Conservation (phyloP, 2,797 vertebrate genomes). For the Odontamblyopus lacepedii region DNA sequence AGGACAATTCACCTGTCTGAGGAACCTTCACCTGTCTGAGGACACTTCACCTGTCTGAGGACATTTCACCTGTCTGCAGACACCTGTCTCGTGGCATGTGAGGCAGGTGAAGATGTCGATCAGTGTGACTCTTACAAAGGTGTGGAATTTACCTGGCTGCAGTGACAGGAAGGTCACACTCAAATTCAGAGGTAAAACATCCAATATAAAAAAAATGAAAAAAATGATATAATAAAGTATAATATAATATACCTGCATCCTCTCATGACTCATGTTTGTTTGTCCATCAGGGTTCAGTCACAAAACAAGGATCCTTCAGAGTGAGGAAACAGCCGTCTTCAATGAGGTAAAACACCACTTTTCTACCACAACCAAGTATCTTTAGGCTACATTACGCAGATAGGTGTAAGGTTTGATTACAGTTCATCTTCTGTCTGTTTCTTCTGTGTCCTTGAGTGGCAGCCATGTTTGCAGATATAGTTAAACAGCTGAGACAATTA, state of each 20-base stretch:
- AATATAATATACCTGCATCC: neutral
- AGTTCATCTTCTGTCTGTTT: neutral
- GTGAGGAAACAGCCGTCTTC: slow-evolving; percentile 81
- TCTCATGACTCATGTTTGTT: slow-evolving; percentile 1
- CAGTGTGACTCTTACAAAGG: slow-evolving; percentile 76
- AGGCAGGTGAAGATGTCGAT: slow-evolving; percentile 80
- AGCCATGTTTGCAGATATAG: too few relatives aligned
- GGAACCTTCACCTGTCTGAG: neutral
- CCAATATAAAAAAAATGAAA: neutral
- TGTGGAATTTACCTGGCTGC: slow-evolving; percentile 83
- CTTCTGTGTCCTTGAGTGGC: neutral
- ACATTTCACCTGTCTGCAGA: neutral
- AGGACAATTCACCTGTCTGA: too few relatives aligned
- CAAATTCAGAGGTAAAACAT: slow-evolving; percentile 77
- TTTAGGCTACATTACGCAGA: too few relatives aligned
- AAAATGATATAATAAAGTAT: neutral
- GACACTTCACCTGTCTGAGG: neutral
- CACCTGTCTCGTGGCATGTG: neutral
- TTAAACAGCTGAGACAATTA: too few relatives aligned
- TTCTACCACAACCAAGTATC: neutral
- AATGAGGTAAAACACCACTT: slow-evolving; percentile 80
- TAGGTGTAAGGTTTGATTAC: too few relatives aligned
- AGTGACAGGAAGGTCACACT: slow-evolving; percentile 86
- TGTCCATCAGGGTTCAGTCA: slow-evolving; percentile 83
- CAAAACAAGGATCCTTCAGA: slow-evolving; percentile 84